A percentile compares a stretch with the other conserved stretches of the same genome.
phyloP scores from a whole-genome alignment of 1,140 invertebrate genomes.

The Zaprionus gabonicus region DNA sequence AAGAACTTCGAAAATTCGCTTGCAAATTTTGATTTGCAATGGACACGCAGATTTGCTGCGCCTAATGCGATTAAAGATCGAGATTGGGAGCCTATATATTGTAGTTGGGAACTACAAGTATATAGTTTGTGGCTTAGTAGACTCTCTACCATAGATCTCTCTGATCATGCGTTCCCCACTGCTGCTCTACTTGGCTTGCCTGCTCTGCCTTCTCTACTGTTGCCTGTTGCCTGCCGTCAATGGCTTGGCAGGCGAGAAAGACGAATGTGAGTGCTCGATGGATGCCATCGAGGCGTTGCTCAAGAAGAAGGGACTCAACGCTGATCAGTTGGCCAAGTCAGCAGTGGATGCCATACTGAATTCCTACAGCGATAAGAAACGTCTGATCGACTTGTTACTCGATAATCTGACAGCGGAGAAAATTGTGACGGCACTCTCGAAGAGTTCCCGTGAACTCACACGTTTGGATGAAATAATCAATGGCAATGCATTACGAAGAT shows the following conservation, averaged over 20 bases:
- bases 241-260: neutral
- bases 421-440: neutral
- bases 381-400: no score
- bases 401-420: neutral
- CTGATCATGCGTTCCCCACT: neutral
- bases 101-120: no score
- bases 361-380: neutral
- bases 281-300: neutral
- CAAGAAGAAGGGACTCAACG: neutral
- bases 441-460: neutral
- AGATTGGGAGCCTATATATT: no score
- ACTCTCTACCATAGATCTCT: no score
- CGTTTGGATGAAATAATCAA: neutral
- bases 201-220: neutral
- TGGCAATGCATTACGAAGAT: no score
- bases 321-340: neutral
- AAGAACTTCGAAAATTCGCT: neutral
- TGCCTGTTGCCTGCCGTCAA: neutral
- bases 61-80: no score
- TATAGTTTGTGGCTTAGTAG: no score
- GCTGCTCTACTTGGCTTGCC: neutral
- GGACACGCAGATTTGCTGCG: slow-evolving; percentile 8
- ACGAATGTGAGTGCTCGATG: neutral
- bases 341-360: neutral
- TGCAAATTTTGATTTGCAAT: slow-evolving; percentile 17